Base-by-base conservation (phyloP, 2,797 vertebrate species). In the Hylomyscus alleni region DNA sequence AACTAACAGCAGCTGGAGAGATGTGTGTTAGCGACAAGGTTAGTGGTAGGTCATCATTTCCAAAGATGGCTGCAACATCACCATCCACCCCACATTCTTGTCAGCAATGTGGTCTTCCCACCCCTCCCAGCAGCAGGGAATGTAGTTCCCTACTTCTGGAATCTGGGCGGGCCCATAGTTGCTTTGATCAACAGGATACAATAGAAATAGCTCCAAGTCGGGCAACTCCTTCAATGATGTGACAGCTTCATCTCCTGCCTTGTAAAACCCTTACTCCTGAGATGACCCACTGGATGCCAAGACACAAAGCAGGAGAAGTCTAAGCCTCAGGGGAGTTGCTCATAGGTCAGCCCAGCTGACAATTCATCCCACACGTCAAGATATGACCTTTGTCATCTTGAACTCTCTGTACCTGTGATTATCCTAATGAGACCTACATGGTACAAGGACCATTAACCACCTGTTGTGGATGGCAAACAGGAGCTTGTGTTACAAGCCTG, bases 21-120 rank as follows among this genome's bases (percentile, higher is more conserved):
- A 1, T 75, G 44, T 78, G 90, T 88, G 93, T 93, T 90, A 87
- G 29, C 47, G 77, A 84, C 58, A 82, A 86, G 91, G 91, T 56
- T 4, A 50, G 69, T 0, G 2, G 40, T 0, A 3, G 73, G 5
- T 95, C 85, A 60, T 50, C 69, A 62, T 97, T 98, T 96, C 95
- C 92, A 89, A 92, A 95, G 56, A 75, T 75, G 94, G 67, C 65
- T 89, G 58, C 40, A 52, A 5, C 52, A 12, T 9, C 40, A 73
- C 12, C 62, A 76, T 47, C 24, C 8, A 12, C 19, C 60, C n/a
- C 77, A 82, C 54, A 1, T 72, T 62, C 80, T 78, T 84, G 73
- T 65, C 0, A 13, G 76, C 34, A n/a, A 62, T 22, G 50, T 47
- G 92, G 85, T 40, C 75, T 84, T 60, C 67, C 89, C 4, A 0